phyloP scores from a whole-genome alignment of 2,113 vertebrate species.

The Pavo muticus region DNA sequence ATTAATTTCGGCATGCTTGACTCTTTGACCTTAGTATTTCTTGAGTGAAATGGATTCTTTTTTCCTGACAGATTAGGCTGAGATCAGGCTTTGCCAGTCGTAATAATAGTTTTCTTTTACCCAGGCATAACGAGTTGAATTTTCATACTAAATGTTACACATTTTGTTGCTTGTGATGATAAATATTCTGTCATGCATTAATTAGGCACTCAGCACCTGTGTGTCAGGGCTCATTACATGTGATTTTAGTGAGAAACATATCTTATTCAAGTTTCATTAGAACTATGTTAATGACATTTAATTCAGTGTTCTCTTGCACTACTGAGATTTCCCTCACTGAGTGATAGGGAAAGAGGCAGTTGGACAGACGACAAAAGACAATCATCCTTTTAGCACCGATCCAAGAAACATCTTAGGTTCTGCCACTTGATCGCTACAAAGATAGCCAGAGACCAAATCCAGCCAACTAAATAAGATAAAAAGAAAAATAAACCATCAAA shows the following conservation, averaged over 20 bases:
- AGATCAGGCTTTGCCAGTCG: neutral
- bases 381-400: neutral
- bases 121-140: neutral
- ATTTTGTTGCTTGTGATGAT: neutral
- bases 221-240: neutral
- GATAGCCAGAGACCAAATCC: neutral
- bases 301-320: neutral
- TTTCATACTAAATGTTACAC: neutral
- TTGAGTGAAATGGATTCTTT: neutral
- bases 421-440: neutral
- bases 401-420: neutral
- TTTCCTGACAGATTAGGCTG: neutral
- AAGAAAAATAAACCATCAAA: neutral
- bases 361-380: neutral
- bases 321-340: neutral
- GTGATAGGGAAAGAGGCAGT: neutral
- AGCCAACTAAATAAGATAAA: neutral
- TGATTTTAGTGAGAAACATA: neutral
- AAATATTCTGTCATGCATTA: neutral
- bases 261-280: neutral
- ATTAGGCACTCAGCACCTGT: neutral
- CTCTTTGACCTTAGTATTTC: neutral
- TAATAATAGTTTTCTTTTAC: neutral
- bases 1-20: neutral
- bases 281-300: neutral